Percentiles rank a stretch among this genome's conserved stretches.
Conservation (phyloP, 2,113 vertebrate species). For the Scytalopus superciliaris region DNA sequence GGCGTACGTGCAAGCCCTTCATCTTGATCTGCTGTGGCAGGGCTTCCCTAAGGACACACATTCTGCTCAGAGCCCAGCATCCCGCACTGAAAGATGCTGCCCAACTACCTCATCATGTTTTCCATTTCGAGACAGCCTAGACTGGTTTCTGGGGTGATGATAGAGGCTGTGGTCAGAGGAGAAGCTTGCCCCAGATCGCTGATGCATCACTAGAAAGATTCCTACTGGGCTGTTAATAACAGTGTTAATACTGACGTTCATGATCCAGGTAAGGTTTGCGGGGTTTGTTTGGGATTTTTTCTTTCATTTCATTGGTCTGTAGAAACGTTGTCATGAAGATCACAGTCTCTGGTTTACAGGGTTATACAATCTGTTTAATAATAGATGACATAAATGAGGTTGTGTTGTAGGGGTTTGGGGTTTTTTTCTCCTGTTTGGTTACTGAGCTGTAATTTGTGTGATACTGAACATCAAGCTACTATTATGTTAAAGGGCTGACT, state of each 20-base stretch:
- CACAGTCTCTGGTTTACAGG: background rate
- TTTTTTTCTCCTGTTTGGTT: background rate
- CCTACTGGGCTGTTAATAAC: background rate
- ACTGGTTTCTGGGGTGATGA: background rate
- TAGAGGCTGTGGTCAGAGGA: background rate
- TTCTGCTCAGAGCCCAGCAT: background rate
- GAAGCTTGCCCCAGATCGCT: background rate
- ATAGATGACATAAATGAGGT: rapidly evolving
- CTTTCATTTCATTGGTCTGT: background rate
- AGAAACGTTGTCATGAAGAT: background rate
- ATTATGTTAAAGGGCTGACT: background rate
- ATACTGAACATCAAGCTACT: background rate
- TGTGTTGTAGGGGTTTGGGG: background rate
- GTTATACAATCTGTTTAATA: background rate
- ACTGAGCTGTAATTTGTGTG: background rate
- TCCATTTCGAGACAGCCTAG: background rate
- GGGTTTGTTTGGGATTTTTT: background rate
- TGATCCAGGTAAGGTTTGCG: background rate
- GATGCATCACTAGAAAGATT: background rate
- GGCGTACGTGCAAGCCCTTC: background rate
- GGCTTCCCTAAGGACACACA: background rate
- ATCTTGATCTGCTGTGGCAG: background rate
- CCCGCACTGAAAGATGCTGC: background rate
- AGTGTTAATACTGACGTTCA: background rate
- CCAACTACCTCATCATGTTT: background rate